Base-by-base conservation (phyloP, 1,140 invertebrate species). In the Acyrthosiphon pisum region DNA sequence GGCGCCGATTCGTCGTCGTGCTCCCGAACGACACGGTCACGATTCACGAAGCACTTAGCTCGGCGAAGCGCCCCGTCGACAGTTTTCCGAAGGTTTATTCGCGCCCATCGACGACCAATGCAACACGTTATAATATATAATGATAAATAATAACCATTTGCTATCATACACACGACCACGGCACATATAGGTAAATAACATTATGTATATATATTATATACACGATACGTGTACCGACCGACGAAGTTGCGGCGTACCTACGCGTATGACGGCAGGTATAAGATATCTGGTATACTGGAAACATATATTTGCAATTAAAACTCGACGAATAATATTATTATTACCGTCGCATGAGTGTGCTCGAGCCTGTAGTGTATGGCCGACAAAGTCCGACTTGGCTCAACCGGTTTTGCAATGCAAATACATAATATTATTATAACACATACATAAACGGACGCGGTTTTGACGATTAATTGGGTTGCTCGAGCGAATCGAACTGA, bases 11-110 rank as follows among this genome's bases (percentile, higher is more conserved):
- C 41, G 89, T 83, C 22, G n/a, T 41, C 81, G 35, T 26, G 23
- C 37, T 53, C n/a, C 37, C 23, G 53, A 60, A 68, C 30, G 60
- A 76, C 37, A 23, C 89, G 56, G 89, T 68, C 89, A 90, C 89
- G 89, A 90, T 37, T 90, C 89, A 90, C 89, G 56, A 90, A 90
- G 89, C 89, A 76, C 89, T 90, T 90, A 90, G 53, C 89, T 22
- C 35, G 81, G 89, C 50, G 37, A 68, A n/a, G 50, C 37, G 37
- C 37, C n/a, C 89, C 37, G 89, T 37, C 60, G 60, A 76, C 60
- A 76, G 60, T 76, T 76, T 76, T n/a, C 60, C 60, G 60, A 76
- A 76, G 60, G 60, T n/a, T 76, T 35, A 18, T 76, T 76, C 60
- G 30, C 60, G 60, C 60, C 60, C 53, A 37, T 41, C 89, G 89